phyloP scores from a whole-genome alignment of 2,113 vertebrate genomes.

The Epinephelus lanceolatus region DNA sequence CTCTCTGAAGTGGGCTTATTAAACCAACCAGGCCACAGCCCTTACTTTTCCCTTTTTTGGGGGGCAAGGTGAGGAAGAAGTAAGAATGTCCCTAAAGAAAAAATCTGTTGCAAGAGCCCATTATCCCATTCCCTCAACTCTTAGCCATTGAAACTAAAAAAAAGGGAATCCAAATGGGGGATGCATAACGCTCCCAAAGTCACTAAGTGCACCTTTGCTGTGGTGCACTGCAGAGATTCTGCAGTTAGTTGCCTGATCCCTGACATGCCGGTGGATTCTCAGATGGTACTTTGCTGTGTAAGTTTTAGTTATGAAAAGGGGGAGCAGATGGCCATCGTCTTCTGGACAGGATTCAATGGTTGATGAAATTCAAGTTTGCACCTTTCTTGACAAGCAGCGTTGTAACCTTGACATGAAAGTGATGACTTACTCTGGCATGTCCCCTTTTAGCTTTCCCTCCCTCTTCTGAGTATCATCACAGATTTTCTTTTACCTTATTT shows the following conservation, averaged over 20 bases:
- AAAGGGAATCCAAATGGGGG: conserved; percentile 20
- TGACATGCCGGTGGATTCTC: conserved; percentile 27
- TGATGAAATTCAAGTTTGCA: conserved; percentile 6
- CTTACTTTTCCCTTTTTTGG: conserved; percentile 32
- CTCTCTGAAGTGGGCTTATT: conserved; percentile 76
- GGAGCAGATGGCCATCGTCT: background rate
- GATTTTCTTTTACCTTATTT: background rate
- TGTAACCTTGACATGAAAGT: conserved; percentile 22
- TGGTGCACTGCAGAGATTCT: conserved; percentile 33
- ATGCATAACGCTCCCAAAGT: conserved; percentile 15
- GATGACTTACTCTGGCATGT: background rate
- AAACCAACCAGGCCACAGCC: conserved; percentile 56
- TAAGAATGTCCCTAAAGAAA: conserved; percentile 43
- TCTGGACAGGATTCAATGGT: background rate
- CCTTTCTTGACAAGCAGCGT: conserved; percentile 9
- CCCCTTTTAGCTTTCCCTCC: background rate
- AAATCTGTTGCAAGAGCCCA: conserved; percentile 4
- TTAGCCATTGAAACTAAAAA: conserved; percentile 31
- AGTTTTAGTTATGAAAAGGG: conserved; percentile 46
- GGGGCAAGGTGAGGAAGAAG: conserved; percentile 10
- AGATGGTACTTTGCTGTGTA: conserved; percentile 36
- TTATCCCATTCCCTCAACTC: conserved; percentile 7
- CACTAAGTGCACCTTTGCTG: conserved; percentile 28
- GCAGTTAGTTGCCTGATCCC: conserved; percentile 12
- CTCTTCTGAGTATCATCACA: background rate